Evolutionary conservation across 2,113 vertebrate species (phyloP), one percentile per base, ranked within the genome.

Genomic region (Acanthisitta chloris): DNA sequence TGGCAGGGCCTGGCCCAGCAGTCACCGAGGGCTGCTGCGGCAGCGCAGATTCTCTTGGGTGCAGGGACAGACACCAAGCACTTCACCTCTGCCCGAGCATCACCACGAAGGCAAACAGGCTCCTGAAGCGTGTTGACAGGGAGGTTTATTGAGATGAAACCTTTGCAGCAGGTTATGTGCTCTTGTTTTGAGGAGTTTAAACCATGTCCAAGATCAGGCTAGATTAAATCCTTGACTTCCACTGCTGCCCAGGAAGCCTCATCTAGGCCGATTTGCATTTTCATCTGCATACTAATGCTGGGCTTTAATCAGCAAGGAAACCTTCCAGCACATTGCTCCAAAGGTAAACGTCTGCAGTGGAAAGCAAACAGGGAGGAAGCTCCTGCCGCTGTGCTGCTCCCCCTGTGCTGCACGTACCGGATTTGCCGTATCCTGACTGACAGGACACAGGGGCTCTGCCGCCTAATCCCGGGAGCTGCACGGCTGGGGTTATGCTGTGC

Each of bases 381-480:
- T 91, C 84, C 93, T 81, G 95, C 88, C 57, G 40, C 85, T 31
- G 74, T 21, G 77, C 64, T 52, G 8, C 34, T 15, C 9, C 34
- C 12, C 40, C 29, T 26, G 55, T 51, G 62, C 83, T 13, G 18
- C 85, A 34, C 14, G 9, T 46, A n/a, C 21, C 36, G 84, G 76
- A 86, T 96, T 84, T 96, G 86, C 80, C 11, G 33, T 54, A 77
- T 49, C 96, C 93, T 70, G 81, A n/a, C 84, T n/a, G 95, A 85
- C 84, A 88, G 10, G 54, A 69, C 89, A 78, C 4, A 5, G 80
- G 95, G 94, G 77, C 85, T 96, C 88, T 64, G 79, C 87, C 0
- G 6, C 90, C 71, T 84, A 64, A 87, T 96, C 89, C 95, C 2
- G 1, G 29, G 70, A 65, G 93, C 89, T 74, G 86, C 42, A 11